A percentile compares a stretch with the other conserved stretches of the same genome.
phyloP scores from a whole-genome alignment of 92 coral and sea anemone genomes.

The Pocillopora grandis region DNA sequence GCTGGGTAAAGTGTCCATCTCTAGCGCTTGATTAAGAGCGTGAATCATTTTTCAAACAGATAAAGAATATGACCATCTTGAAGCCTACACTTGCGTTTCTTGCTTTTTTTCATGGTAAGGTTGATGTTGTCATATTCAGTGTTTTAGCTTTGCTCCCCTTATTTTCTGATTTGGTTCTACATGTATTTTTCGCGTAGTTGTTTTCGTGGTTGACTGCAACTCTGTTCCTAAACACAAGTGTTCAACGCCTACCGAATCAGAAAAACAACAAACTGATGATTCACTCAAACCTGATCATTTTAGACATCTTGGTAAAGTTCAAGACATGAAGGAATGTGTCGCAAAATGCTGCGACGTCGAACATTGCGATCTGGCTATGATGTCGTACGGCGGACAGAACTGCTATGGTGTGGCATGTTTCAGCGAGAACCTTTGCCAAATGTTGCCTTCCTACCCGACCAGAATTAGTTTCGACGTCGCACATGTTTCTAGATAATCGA shows the following conservation, averaged over 20 bases:
- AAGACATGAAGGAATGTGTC: slow-evolving; percentile 73
- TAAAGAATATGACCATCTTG: not conserved
- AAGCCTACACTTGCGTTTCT: not conserved
- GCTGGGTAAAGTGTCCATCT: not conserved
- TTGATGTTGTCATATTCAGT: not conserved
- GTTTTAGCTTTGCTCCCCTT: not conserved
- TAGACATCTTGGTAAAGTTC: slow-evolving; percentile 74
- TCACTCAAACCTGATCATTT: slow-evolving; percentile 74
- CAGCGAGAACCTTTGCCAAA: slow-evolving; percentile 77
- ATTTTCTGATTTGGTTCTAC: not conserved
- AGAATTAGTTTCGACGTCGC: slow-evolving; percentile 81
- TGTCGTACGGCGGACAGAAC: slow-evolving; percentile 83
- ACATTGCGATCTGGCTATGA: slow-evolving; percentile 85
- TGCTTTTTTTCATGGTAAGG: slow-evolving; percentile 26
- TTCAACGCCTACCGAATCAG: slow-evolving; percentile 23
- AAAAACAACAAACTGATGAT: not conserved
- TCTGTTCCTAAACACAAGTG: slow-evolving; percentile 58
- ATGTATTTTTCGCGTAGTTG: slow-evolving; percentile 10
- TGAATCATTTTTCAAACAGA: not conserved
- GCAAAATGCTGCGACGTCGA: slow-evolving; percentile 68
- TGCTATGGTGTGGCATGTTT: slow-evolving; percentile 88
- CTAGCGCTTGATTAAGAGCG: not conserved
- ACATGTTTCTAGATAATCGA: slow-evolving; percentile 58
- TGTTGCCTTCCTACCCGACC: slow-evolving; percentile 89
- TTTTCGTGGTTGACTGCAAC: slow-evolving; percentile 42